Conservation (phyloP, 92 coral and sea anemone species). For the Umimayanthus chanpuru region DNA sequence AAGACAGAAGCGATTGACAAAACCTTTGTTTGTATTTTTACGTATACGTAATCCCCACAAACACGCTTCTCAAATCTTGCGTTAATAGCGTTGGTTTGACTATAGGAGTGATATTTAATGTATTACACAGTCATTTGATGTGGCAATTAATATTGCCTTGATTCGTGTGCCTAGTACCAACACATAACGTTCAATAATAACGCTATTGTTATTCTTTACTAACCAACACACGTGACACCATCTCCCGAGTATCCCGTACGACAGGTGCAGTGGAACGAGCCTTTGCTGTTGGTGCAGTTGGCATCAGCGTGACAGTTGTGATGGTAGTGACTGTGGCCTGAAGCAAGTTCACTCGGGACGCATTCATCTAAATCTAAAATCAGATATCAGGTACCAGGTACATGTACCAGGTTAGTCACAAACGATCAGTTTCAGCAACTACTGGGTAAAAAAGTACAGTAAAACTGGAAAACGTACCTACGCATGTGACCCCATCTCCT, state of each 20-base stretch:
- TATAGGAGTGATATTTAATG: too few species aligned
- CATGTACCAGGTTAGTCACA: not conserved
- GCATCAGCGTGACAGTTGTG: conserved; percentile 86
- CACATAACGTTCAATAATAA: not conserved
- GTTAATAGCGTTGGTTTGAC: not conserved
- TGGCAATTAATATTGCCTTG: too few species aligned
- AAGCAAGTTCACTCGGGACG: conserved; percentile 20
- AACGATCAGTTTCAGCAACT: not conserved
- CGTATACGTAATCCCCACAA: too few species aligned
- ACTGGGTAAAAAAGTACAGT: not conserved
- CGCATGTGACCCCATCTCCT: conserved; percentile 80
- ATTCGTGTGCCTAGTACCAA: too few species aligned
- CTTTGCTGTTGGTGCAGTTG: conserved; percentile 90
- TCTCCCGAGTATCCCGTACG: conserved; percentile 80
- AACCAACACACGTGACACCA: conserved; percentile 81
- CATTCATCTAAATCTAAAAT: conserved; percentile 27
- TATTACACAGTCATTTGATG: too few species aligned
- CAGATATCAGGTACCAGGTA: not conserved
- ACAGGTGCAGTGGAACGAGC: conserved; percentile 86
- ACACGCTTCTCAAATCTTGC: too few species aligned
- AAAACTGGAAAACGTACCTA: conserved; percentile 47
- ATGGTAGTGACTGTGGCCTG: conserved; percentile 9
- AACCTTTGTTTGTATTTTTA: too few species aligned
- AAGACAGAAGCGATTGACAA: too few species aligned
- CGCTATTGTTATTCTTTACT: not conserved